These are phyloP conservation scores for Macropis europaea DNA, from an alignment of 2,888 invertebrate species.

Conservation along the genomic window DNA sequence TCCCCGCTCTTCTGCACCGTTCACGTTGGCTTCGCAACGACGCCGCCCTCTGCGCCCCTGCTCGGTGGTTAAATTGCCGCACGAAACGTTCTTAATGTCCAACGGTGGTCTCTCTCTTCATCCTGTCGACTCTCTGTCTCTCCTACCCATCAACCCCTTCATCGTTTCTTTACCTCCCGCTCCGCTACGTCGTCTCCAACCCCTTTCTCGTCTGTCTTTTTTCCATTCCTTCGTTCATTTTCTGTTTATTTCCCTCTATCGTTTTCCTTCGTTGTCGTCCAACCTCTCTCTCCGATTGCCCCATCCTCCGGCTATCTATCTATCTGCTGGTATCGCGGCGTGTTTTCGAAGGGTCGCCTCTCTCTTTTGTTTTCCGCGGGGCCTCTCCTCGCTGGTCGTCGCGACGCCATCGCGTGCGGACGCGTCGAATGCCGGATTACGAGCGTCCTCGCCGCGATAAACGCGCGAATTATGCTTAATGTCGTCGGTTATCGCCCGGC, in stretches of 20 bases:
- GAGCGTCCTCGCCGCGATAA: constrained; percentile 67
- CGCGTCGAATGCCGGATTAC: constrained; percentile 60
- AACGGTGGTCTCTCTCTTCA: constrained; percentile 49
- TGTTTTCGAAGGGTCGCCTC: constrained; percentile 56
- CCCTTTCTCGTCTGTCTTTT: constrained; percentile 11
- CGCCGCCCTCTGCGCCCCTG: constrained; percentile 54
- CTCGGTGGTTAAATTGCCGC: constrained; percentile 67
- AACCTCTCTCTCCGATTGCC: not conserved
- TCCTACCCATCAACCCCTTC: constrained; percentile 6
- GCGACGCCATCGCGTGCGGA: constrained; percentile 45
- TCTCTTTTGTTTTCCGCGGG: constrained; percentile 52
- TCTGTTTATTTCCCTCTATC: constrained; percentile 20
- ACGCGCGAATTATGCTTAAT: constrained; percentile 71
- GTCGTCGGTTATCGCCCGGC: constrained; percentile 50
- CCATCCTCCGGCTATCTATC: constrained; percentile 21
- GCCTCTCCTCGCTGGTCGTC: constrained; percentile 43
- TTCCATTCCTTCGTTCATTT: constrained; percentile 21
- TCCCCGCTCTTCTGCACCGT: constrained; percentile 21
- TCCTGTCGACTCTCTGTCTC: constrained; percentile 32
- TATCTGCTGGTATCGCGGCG: constrained; percentile 38
- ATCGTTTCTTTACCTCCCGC: constrained; percentile 14
- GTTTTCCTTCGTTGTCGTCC: not conserved
- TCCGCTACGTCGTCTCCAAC: not conserved
- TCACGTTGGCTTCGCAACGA: constrained; percentile 42
- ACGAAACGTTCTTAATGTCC: constrained; percentile 72